Evolutionary conservation across 2,888 invertebrate species (phyloP), one percentile per base, ranked within the genome.

Genomic region (Girardia tigrina): DNA sequence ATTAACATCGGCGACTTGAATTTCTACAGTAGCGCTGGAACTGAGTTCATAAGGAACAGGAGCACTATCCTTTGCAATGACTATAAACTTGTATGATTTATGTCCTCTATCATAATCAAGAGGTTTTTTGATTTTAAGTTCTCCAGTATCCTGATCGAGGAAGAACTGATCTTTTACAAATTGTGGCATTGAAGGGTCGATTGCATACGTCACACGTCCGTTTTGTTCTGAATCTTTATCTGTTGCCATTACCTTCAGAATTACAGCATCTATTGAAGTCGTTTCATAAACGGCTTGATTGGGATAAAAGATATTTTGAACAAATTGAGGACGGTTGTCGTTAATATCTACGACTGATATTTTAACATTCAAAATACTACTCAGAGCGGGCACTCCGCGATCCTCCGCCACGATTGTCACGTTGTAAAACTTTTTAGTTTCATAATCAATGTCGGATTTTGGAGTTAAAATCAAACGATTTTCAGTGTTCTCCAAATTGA

Each of bases 401-500:
- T 56, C 56, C 23, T 56, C 56, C 2, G 56, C 56, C 4, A 56
- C 56, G 23, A 56, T 56, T 4, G 56, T 56, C 4, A 56, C 23
- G 23, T 56, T 56, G 56, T 20, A 56, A 56, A 56, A 56, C 56
- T n/a, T 56, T 56, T 56, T 56, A 4, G 56, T 56, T 56, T 56
- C 56, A 56, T 56, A 56, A 56, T 56, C 56, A 4, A 56, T 23
- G 23, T 56, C 56, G 56, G 23, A 56, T 56, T 56, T 56, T 56
- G 56, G 56, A 8, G 56, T 56, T 56, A 56, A 16, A 56, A 56
- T 56, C n/a, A 56, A 56, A 56, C 56, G 56, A n/a, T 56, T 56
- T n/a, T 56, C 56, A 56, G n/a, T 56, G n/a, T 56, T 56, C 23
- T 56, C 56, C n/a, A 56, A 56, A n/a, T 56, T 56, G n/a, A 56